Conservation (phyloP, 2,113 vertebrate genomes). For the Myrmecobius fasciatus region DNA sequence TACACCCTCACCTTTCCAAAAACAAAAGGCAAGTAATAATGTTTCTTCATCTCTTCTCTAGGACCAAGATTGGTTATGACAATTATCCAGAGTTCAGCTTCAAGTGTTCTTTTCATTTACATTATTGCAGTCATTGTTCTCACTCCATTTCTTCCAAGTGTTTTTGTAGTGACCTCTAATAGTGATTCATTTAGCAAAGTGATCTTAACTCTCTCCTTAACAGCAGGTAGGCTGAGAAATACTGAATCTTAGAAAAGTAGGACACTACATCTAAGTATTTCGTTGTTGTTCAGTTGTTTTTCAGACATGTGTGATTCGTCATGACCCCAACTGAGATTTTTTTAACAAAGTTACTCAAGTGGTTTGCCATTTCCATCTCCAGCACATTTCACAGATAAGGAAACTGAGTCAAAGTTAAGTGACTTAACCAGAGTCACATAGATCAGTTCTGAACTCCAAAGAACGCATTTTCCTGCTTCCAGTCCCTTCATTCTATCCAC, state of each 20-base stretch:
- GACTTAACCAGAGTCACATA: neutral
- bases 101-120: neutral
- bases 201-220: neutral
- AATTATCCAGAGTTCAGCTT: constrained; percentile 2
- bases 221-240: neutral
- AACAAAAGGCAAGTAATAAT: neutral
- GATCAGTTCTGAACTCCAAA: neutral
- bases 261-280: neutral
- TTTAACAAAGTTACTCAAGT: neutral
- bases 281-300: neutral
- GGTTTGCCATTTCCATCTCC: neutral
- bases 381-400: neutral
- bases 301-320: neutral
- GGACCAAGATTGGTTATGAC: neutral
- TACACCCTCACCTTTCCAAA: neutral
- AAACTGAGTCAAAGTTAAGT: neutral
- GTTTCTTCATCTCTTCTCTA: neutral
- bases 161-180: constrained; percentile 37
- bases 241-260: neutral
- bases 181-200: constrained; percentile 39
- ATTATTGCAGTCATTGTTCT: constrained; percentile 7
- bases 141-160: constrained; percentile 48
- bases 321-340: neutral
- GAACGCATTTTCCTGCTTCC: neutral
- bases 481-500: neutral